Conservation (phyloP, 1,140 invertebrate genomes). For the Batillaria attramentaria region DNA sequence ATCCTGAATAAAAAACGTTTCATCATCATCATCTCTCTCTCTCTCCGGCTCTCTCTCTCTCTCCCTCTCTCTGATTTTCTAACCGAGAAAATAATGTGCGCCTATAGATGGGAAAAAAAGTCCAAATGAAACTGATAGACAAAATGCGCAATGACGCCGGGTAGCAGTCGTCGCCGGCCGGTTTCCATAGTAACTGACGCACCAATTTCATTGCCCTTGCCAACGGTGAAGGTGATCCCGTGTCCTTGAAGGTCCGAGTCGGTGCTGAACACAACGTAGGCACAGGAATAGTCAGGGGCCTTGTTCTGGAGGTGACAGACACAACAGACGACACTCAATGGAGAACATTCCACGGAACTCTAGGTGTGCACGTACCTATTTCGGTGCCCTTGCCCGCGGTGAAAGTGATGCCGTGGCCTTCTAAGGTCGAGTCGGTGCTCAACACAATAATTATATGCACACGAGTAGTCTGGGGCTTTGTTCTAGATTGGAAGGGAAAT, state of each 20-base stretch:
- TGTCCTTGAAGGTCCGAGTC: conserved; percentile 77
- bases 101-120: too few species aligned
- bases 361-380: not conserved
- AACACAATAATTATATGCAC: too few species aligned
- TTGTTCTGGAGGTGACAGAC: conserved; percentile 42
- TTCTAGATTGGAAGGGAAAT: too few species aligned
- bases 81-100: not conserved
- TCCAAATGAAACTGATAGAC: too few species aligned
- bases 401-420: not conserved
- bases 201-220: conserved; percentile 89
- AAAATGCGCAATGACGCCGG: too few species aligned
- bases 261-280: conserved; percentile 85
- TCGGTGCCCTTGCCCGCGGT: not conserved
- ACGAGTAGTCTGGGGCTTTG: too few species aligned
- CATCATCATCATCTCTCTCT: not conserved
- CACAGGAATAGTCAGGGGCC: conserved; percentile 92
- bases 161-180: not conserved
- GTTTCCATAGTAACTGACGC: conserved; percentile 38
- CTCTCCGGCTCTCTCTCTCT: not conserved
- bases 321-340: not conserved
- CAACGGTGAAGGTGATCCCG: conserved; percentile 89
- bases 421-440: not conserved
- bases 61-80: not conserved
- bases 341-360: not conserved
- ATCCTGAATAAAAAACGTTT: too few species aligned